These are phyloP conservation scores for Heteromormyrus szaboi DNA, from an alignment of 2,797 vertebrate genomes.

Conservation along the genomic window DNA sequence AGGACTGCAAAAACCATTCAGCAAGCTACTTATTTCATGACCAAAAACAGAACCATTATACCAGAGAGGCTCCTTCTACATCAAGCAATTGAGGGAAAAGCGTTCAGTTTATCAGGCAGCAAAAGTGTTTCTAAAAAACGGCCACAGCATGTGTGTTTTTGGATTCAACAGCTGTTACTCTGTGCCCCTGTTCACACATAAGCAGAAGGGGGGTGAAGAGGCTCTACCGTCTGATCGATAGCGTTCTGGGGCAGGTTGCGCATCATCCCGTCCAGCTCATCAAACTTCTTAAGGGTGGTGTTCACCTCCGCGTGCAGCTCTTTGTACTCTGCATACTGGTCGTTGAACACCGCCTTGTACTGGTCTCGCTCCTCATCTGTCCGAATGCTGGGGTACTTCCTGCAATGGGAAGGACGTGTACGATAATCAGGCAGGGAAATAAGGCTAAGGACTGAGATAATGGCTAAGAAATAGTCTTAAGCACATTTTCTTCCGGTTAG, in stretches of 20 bases:
- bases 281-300: conserved; percentile 71
- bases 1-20: not conserved
- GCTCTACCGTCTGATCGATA: conserved; percentile 63
- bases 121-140: not conserved
- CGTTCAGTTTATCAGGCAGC: not conserved
- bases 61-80: not conserved
- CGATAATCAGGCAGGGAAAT: not conserved
- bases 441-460: not conserved
- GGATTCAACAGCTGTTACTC: not conserved
- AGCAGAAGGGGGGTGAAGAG: not conserved
- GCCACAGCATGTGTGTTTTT: not conserved
- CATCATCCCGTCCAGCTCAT: conserved; percentile 84
- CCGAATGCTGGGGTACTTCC: conserved; percentile 82
- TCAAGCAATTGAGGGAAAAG: not conserved
- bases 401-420: conserved; percentile 36
- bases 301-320: conserved; percentile 85
- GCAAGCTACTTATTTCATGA: not conserved
- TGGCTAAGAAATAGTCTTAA: not conserved
- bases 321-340: conserved; percentile 95
- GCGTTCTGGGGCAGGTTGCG: conserved; percentile 68
- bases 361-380: conserved; percentile 83
- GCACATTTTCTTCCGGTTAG: not conserved
- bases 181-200: not conserved
- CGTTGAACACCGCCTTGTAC: conserved; percentile 94
- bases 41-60: not conserved